Evolutionary conservation across 2,888 invertebrate genomes (phyloP), one percentile per base, ranked within the genome.

Genomic region (Cataglyphis altisquamis): DNA sequence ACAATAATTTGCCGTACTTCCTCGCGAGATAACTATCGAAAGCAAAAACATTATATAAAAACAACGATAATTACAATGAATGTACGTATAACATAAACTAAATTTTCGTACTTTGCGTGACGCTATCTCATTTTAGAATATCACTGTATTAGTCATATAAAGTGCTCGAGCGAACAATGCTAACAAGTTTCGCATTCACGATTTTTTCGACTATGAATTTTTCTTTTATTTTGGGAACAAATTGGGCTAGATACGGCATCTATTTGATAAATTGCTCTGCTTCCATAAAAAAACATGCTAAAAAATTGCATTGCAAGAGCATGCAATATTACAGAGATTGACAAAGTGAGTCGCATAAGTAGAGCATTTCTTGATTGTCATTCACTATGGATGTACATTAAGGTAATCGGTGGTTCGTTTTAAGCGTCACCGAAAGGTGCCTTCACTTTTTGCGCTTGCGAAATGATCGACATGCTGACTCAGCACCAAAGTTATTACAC

Each of bases 301-400:
- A 66, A 39, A 77, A 77, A 41, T 29, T 15, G 6, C 67, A 52
- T 29, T 66, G 55, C 67, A 52, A 48, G 45, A 75, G 52, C 64
- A 67, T 77, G 77, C 67, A 67, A 77, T 15, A 55, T 39, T 41
- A 29, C n/a, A 39, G 29, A 77, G 77, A 77, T 77, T 67, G 67
- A 77, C 67, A 77, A 77, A 77, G 52, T 67, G 55, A 67, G 55
- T 66, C 67, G 77, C 41, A 15, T 41, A 77, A 77, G 55, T 67
- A 41, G 77, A 41, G 21, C 77, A 15, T 77, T 74, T 77, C 29
- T 77, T 39, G 66, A 77, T 57, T 57, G 32, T 18, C 41, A 67
- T 57, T 77, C 77, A 57, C n/a, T 67, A 77, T 39, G 66, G 63
- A 21, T 41, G 55, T 67, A 32, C 29, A 77, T 77, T 57, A 55